phyloP scores from a whole-genome alignment of 2,113 vertebrate species.

The Passer domesticus region DNA sequence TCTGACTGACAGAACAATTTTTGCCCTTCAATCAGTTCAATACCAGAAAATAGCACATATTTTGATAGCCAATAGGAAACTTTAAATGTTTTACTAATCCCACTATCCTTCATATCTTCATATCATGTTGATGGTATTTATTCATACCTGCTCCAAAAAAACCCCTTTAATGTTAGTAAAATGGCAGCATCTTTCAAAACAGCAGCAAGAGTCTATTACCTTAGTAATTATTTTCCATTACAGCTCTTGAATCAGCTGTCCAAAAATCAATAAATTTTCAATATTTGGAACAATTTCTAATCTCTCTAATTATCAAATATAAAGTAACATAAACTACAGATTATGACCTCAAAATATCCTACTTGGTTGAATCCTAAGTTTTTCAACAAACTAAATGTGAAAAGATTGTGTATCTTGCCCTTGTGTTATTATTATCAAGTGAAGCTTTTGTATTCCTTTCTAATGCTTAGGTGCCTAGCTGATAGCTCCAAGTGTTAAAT shows the following conservation, averaged over 20 bases:
- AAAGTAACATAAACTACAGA: not conserved
- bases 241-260: not conserved
- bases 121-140: not conserved
- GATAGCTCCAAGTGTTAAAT: slow-evolving; percentile 18
- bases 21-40: not conserved
- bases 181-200: not conserved
- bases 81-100: not conserved
- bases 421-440: not conserved
- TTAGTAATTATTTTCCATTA: not conserved
- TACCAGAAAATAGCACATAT: not conserved
- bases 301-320: not conserved
- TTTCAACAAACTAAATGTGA: not conserved
- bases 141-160: not conserved
- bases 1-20: not conserved
- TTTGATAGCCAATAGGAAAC: not conserved
- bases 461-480: not conserved
- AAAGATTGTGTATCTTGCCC: not conserved
- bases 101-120: not conserved
- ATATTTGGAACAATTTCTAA: not conserved
- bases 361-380: not conserved
- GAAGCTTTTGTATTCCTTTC: not conserved
- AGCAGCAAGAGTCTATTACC: not conserved
- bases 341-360: not conserved
- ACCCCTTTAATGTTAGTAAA: not conserved
- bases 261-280: not conserved